Conservation (phyloP, 1,140 invertebrate species). For the Pseudomyrmex dendroicus region DNA sequence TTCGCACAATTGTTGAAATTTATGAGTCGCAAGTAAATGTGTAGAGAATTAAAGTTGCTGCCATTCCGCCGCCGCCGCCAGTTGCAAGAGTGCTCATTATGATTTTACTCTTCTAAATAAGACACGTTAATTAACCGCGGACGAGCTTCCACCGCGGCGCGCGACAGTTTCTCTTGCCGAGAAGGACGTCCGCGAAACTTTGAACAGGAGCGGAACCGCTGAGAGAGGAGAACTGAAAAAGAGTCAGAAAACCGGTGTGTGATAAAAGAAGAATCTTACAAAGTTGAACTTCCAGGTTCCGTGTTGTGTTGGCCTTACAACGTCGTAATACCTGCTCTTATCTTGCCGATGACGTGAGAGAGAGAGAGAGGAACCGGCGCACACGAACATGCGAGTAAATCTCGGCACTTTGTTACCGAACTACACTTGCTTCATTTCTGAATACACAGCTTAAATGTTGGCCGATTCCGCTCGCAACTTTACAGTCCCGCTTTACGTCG, state of each 20-base stretch:
- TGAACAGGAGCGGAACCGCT: background rate
- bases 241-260: background rate
- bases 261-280: conserved; percentile 39
- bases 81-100: background rate
- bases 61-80: no score
- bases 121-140: conserved; percentile 19
- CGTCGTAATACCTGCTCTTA: conserved; percentile 29
- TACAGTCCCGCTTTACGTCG: background rate
- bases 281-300: conserved; percentile 13
- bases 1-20: background rate
- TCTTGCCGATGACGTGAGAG: conserved; percentile 4
- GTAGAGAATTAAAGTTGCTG: conserved; percentile 22
- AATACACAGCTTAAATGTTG: conserved; percentile 16
- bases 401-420: conserved; percentile 30
- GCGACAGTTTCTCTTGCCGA: background rate
- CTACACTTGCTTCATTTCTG: conserved; percentile 7
- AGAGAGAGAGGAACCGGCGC: conserved; percentile 20
- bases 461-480: conserved; percentile 5
- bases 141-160: background rate
- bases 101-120: background rate
- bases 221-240: conserved; percentile 6
- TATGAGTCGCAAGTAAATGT: background rate
- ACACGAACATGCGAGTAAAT: conserved; percentile 27
- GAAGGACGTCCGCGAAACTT: background rate
- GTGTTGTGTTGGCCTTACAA: conserved; percentile 37